Base-by-base conservation (phyloP, 1,140 invertebrate genomes). In the Hypothenemus hampei region DNA sequence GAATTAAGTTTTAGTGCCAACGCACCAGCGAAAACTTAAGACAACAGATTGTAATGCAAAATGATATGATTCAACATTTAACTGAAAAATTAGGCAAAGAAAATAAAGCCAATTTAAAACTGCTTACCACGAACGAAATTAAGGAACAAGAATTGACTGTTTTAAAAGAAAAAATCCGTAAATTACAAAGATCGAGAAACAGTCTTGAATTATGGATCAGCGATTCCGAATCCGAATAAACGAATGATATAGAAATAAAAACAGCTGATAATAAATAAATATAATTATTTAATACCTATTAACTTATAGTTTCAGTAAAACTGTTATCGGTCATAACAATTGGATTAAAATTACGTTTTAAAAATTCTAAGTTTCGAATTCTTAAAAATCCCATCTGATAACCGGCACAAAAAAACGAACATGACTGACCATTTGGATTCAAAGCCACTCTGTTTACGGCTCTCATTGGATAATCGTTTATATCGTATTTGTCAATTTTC, bases 321-420 rank as follows among this genome's bases (percentile, higher is more conserved):
- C 18, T 29, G n/a, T 26, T n/a, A 13, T 29, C 23, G n/a, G 23
- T 24, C 13, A 26, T 4, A 8, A 11, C 19, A 7, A 6, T 3
- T 8, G 44, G 29, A 4, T 33, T 31, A 19, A 47, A 47, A 33
- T 4, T 45, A n/a, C 36, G 45, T 19, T 61, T 55, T 39, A 67
- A 44, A 57, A 64, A 65, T 26, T 52, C 50, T 39, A 67, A 31
- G 23, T 48, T 40, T 49, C 52, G 60, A 13, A 67, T 22, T 50
- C 65, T 55, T 2, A 69, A 45, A 31, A 69, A 65, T 18, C 67
- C 67, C 6, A 59, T 57, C 49, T 69, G 65, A 56, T 67, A 66
- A 15, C 67, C 67, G 31, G 41, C 45, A n/a, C 62, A 62, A 29
- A 56, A 67, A 57, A 61, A 65, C 10, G 44, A 22, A 41, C 43